phyloP scores from a whole-genome alignment of 35 echinoderm and acorn worm genomes.

The Ptychodera flava region DNA sequence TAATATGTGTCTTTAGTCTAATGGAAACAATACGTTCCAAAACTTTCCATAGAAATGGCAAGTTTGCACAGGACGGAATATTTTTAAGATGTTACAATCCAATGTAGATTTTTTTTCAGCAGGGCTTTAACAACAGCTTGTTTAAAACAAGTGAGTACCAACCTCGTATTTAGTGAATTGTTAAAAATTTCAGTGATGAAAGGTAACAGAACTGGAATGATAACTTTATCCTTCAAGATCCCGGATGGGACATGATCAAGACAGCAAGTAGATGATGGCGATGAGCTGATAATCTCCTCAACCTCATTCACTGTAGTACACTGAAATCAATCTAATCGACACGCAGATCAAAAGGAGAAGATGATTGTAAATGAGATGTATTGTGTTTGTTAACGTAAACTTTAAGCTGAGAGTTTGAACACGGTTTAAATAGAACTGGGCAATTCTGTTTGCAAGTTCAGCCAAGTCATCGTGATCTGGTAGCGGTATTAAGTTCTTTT shows the following conservation, averaged over 20 bases:
- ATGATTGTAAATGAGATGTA: background rate
- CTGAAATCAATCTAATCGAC: background rate
- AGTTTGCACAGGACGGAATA: background rate
- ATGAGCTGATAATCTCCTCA: background rate
- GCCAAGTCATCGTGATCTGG: background rate
- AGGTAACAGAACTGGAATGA: background rate
- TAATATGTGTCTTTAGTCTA: background rate
- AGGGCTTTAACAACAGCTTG: background rate
- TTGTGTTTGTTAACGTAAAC: background rate
- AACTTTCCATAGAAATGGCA: background rate
- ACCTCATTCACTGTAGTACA: background rate
- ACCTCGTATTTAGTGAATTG: background rate
- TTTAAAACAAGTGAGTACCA: background rate
- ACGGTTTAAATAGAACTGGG: background rate
- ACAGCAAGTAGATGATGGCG: background rate
- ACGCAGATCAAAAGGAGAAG: background rate
- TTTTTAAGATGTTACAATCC: background rate
- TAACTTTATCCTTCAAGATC: background rate
- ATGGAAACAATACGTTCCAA: background rate
- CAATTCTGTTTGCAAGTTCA: background rate
- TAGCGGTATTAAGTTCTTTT: background rate
- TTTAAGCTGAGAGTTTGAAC: background rate
- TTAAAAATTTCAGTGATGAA: background rate
- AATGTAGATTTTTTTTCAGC: no score
- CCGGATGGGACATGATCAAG: background rate